Base-by-base conservation (phyloP, 1,140 invertebrate genomes). In the Agrypnia vestita region DNA sequence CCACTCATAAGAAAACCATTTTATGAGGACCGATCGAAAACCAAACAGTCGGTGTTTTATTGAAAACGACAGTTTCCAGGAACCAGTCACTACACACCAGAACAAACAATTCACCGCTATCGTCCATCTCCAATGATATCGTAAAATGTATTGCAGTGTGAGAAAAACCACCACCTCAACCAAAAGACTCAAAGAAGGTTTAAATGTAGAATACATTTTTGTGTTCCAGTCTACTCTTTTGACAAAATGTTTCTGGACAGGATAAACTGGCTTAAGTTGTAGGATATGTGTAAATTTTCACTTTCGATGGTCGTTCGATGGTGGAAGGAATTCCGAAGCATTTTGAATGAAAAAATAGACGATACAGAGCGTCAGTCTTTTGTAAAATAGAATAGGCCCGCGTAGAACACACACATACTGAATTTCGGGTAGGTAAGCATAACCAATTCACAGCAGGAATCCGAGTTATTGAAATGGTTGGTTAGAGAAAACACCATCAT, bases 261-360 rank as follows among this genome's bases (percentile, higher is more conserved):
- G n/a, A n/a, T n/a, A n/a, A n/a, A n/a, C n/a, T n/a, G n/a, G n/a
- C 25, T 13, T 46, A 72, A 73, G 69, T 44, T 49, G 35, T 62
- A 55, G 61, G 78, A 75, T 61, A 67, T 74, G 78, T 75, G 78
- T 80, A 80, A 80, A 76, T 80, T 80, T 80, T 80, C 72, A 75
- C 78, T 80, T 79, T 80, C 78, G 61, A 75, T 64, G 56, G 78
- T n/a, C 43, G 43, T 49, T 62, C 21, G 15, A 21, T 21, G 73
- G 15, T 19, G 53, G 47, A 43, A 62, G 71, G 61, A 80, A 80
- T 80, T 51, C 49, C 72, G 10, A 69, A 46, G 62, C 46, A 69
- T 69, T 15, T 46, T 47, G 1, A 51, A 13, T 51, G n/a, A 51
- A 13, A 51, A 51, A 51, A 44, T 67, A 46, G 8, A 43, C 13